Percentiles rank a stretch among this genome's conserved stretches.
Conservation (phyloP, 2,888 invertebrate species). For the Lottia gigantea region DNA sequence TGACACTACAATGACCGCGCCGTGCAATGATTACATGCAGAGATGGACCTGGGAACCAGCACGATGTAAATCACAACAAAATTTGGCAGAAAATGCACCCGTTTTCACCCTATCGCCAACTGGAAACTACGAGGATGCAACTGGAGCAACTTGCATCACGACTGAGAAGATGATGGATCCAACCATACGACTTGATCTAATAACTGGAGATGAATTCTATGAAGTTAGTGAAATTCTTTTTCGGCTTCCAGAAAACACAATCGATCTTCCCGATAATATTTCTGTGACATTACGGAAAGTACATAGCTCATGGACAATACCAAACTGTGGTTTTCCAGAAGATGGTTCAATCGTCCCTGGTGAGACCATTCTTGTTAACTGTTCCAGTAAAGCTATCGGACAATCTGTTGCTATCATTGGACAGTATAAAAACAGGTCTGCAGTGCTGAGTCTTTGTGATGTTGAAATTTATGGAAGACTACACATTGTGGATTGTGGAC, state of each 20-base stretch:
- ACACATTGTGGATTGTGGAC: not conserved
- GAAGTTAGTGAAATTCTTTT: not conserved
- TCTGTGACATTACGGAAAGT: not conserved
- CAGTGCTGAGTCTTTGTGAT: not conserved
- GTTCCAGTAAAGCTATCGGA: not conserved
- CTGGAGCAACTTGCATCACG: not conserved
- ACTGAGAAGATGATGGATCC: not conserved
- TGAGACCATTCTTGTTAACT: not conserved
- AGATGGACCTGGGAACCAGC: not conserved
- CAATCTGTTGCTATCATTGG: not conserved
- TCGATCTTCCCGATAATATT: not conserved
- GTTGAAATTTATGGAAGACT: not conserved
- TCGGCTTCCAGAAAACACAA: not conserved
- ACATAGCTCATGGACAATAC: not conserved
- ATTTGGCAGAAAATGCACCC: not conserved
- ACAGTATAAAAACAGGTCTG: not conserved
- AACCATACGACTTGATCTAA: not conserved
- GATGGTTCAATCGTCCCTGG: not conserved
- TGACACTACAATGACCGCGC: not conserved
- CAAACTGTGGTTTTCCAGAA: not conserved
- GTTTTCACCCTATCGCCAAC: not conserved
- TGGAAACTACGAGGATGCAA: not conserved
- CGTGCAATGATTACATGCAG: not conserved
- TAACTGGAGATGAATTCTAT: not conserved
- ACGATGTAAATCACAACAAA: not conserved